Evolutionary conservation across 2,113 vertebrate species (phyloP).

Genomic region (Struthidea cinerea): DNA sequence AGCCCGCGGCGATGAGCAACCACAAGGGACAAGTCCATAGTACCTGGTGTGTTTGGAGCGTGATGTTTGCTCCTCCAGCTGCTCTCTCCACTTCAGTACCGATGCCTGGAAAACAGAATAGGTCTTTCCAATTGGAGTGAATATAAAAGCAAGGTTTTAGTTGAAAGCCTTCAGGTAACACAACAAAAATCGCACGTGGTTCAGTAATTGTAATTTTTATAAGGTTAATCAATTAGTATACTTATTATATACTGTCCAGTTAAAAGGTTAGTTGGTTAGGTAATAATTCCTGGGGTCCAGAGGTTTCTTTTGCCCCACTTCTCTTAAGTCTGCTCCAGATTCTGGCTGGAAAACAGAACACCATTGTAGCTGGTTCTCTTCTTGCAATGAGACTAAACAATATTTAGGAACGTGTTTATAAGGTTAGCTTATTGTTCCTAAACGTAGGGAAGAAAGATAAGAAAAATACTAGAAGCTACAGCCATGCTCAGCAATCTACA

Average conservation of each 20-base stretch:
- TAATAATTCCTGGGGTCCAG: not conserved
- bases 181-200: not conserved
- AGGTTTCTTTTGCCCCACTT: not conserved
- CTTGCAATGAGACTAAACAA: not conserved
- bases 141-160: not conserved
- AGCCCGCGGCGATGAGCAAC: accelerated
- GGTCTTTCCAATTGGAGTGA: not conserved
- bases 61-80: not conserved
- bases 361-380: not conserved
- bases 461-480: not conserved
- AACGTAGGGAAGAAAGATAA: not conserved
- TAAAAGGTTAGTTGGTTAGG: not conserved
- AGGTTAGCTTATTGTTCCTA: not conserved
- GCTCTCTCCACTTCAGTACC: not conserved
- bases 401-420: not conserved
- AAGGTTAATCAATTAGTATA: not conserved
- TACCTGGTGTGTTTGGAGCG: accelerated
- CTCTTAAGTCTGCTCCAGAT: not conserved
- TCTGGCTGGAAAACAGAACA: not conserved
- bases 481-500: not conserved
- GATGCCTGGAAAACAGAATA: not conserved
- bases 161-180: not conserved
- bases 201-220: not conserved
- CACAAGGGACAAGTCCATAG: accelerated
- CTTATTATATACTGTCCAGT: not conserved